Base-by-base conservation (phyloP, 2,888 invertebrate genomes). In the Cremastinae sp. region DNA sequence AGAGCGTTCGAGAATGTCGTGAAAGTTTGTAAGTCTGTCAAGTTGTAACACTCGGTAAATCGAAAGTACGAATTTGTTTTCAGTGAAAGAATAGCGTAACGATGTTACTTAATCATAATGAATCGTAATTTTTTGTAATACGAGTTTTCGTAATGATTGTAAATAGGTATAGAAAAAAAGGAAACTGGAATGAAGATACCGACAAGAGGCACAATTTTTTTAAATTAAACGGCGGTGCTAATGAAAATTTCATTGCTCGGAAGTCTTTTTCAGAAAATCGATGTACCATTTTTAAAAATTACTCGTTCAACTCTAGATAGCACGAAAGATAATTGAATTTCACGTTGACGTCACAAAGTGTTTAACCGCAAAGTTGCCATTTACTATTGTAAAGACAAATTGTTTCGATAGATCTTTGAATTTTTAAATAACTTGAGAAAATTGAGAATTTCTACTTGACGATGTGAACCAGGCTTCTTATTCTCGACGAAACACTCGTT, bases 321-420 rank as follows among this genome's bases (percentile, higher is more conserved):
- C 70, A 74, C 74, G 36, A 65, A 28, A 3, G 45, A 74, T 70
- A 64, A 73, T 70, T 59, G 73, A 74, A 58, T 68, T 62, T 61
- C 53, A 45, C 58, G 47, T 56, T 64, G 36, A 70, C 69, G 70
- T 43, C 65, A 65, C 61, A 77, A 28, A 74, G 76, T 79, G 76
- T 64, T 72, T 78, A 70, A 75, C 77, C 78, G 73, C 56, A 75
- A 79, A 61, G 73, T 79, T 79, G 79, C 78, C 79, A 79, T 77
- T 56, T 71, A 79, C 66, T 71, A 71, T 74, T 72, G 68, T 74
- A 77, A 61, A 61, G 20, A 64, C 38, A 36, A 51, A 64, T 43
- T 54, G 53, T 71, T 78, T 74, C 74, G 58, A 53, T 53, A 62
- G 72, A 66, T 72, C 22, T 78, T 75, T 61, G 12, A 66, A 75